Conservation (phyloP, 2,797 vertebrate genomes). For the Sebastes oblongus region DNA sequence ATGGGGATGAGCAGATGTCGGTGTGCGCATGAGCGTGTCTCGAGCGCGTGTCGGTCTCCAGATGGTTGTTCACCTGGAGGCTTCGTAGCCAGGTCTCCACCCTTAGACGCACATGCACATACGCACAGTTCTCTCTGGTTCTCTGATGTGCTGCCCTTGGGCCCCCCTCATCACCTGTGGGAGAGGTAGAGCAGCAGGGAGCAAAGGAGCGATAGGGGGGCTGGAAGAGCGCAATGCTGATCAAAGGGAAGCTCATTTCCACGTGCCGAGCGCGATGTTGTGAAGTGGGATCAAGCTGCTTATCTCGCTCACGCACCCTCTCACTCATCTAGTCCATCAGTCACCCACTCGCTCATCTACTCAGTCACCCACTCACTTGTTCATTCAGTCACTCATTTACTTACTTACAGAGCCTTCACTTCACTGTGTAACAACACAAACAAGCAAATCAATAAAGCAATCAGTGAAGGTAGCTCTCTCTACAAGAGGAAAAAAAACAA, state of each 20-base stretch:
- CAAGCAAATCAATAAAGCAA: slow-evolving; percentile 52
- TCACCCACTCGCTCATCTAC: slow-evolving; percentile 32
- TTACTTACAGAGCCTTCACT: slow-evolving; percentile 42
- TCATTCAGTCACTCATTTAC: slow-evolving; percentile 40
- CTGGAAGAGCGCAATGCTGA: slow-evolving; percentile 47
- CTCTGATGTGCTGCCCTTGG: slow-evolving; percentile 71
- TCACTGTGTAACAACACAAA: slow-evolving; percentile 36
- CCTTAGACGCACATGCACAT: background rate
- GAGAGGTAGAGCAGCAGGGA: slow-evolving; percentile 68
- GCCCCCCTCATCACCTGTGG: slow-evolving; percentile 64
- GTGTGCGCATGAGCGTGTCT: slow-evolving; percentile 14
- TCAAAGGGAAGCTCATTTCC: slow-evolving; percentile 73
- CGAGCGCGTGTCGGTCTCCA: slow-evolving; percentile 54
- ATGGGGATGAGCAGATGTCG: slow-evolving; percentile 60
- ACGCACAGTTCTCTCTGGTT: slow-evolving; percentile 21
- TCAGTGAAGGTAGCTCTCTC: slow-evolving; percentile 28
- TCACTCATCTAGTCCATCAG: slow-evolving; percentile 56
- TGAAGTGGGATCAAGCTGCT: slow-evolving; percentile 61
- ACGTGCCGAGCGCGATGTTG: slow-evolving; percentile 54
- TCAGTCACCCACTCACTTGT: slow-evolving; percentile 33
- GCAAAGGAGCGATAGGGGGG: slow-evolving; percentile 36
- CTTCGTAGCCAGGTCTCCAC: slow-evolving; percentile 51
- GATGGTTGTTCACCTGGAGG: slow-evolving; percentile 74
- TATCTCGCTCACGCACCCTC: slow-evolving; percentile 57
- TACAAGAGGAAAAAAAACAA: slow-evolving; percentile 2